Base-by-base conservation (phyloP, 2,113 vertebrate genomes). In the Grus americana region DNA sequence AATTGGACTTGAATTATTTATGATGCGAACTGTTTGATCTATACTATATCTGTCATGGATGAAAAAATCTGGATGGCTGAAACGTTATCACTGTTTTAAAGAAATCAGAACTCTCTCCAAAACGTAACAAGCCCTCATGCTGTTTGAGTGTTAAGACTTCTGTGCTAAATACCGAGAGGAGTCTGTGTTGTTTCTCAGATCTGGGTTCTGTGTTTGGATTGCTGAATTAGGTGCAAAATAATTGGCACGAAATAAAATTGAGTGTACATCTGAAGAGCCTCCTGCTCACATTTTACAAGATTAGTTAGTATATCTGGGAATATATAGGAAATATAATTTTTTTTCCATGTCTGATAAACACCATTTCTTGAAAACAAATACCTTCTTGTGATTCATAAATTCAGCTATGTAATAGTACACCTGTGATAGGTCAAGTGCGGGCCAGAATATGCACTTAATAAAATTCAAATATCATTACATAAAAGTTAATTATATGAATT, bases 1-100 rank as follows among this genome's bases (percentile, higher is more conserved):
- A 94, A 97, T 93, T 95, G 95, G 73, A 96, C 54, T 88, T 97
- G 92, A 96, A 96, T 96, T 96, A 94, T 96, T 96, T 97, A 97
- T 93, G 68, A 97, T 93, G 63, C 40, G 21, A 93, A 93, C 79
- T 74, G 91, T 96, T 96, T 97, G 90, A 96, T 97, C 94, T 94
- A 95, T 94, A 94, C 79, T 96, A 50, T 88, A 96, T 94, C 95
- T 95, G 92, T 93, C 86, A 95, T 6, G 58, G 80, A 62, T 86
- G 62, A 92, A 88, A 93, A 95, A 96, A 93, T 93, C 95, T 93
- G 90, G 82, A 93, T 88, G 66, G 88, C 66, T 96, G 87, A 96
- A 96, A 91, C 8, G 5, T 94, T 93, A 92, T 90, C 95, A 66
- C 92, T 95, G 57, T 73, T 95, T 95, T 62, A 86, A 96, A 96